Evolutionary conservation across 1,140 invertebrate genomes (phyloP).

Genomic region (Scaptomyza graminum): DNA sequence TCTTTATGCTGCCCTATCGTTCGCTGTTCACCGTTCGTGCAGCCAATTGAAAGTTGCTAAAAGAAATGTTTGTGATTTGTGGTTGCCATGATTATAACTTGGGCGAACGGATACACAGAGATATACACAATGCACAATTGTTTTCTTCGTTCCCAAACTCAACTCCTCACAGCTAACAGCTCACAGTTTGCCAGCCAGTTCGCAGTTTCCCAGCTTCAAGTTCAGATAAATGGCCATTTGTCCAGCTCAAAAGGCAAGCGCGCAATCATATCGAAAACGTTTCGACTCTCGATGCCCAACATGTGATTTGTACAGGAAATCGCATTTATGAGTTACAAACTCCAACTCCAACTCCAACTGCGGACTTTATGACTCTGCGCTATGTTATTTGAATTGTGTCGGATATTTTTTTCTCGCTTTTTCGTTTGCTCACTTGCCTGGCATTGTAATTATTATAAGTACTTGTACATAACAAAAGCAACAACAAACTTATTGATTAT

Average conservation of each 20-base stretch:
- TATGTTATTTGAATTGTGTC: conserved; percentile 22
- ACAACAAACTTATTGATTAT: conserved; percentile 55
- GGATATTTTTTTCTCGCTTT: conserved; percentile 22
- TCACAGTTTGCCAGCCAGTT: not conserved
- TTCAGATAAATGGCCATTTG: conserved; percentile 50
- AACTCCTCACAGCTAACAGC: not conserved
- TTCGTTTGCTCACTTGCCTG: conserved; percentile 24
- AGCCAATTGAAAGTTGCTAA: conserved; percentile 43
- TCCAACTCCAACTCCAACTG: not conserved
- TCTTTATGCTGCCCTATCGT: conserved; percentile 3
- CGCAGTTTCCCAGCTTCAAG: conserved; percentile 26
- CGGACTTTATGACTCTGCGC: conserved; percentile 16
- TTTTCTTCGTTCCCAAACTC: conserved; percentile 7
- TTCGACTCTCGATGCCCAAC: conserved; percentile 37
- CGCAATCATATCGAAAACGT: conserved; percentile 63
- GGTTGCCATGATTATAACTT: conserved; percentile 68
- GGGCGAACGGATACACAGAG: conserved; percentile 53
- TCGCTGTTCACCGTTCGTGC: conserved; percentile 32
- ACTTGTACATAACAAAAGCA: conserved; percentile 51
- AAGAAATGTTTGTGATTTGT: conserved; percentile 65
- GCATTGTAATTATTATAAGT: conserved; percentile 77
- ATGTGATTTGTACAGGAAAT: conserved; percentile 79
- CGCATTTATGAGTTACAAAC: conserved; percentile 57
- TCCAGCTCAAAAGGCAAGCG: conserved; percentile 18
- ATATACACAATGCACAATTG: conserved; percentile 37